These are phyloP conservation scores for Listrodromus nycthemerus DNA, from an alignment of 2,888 invertebrate genomes.

Conservation along the genomic window DNA sequence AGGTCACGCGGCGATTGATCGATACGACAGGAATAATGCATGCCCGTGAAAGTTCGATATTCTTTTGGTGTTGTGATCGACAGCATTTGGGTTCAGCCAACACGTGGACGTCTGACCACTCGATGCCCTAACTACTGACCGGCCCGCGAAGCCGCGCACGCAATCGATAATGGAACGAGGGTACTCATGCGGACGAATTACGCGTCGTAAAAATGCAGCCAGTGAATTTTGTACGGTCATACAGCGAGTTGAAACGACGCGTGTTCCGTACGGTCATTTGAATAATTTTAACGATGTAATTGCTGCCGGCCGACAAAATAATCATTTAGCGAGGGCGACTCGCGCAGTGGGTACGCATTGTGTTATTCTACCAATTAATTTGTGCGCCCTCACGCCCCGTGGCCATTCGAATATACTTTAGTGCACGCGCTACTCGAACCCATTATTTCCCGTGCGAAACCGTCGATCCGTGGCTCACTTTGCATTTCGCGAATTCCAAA, in stretches of 20 bases:
- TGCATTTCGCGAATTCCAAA: slow-evolving; percentile 50
- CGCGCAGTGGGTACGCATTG: slow-evolving; percentile 15
- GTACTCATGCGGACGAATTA: slow-evolving; percentile 29
- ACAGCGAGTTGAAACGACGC: slow-evolving; percentile 43
- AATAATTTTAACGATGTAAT: slow-evolving; percentile 58
- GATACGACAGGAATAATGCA: slow-evolving; percentile 35
- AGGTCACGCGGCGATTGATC: slow-evolving; percentile 51
- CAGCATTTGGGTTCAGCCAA: slow-evolving; percentile 27
- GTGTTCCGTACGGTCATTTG: slow-evolving; percentile 15
- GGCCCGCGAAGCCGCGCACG: slow-evolving; percentile 1
- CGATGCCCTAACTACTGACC: slow-evolving; percentile 52
- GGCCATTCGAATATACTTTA: slow-evolving; percentile 57
- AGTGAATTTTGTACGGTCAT: slow-evolving; percentile 49
- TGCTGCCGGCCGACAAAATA: slow-evolving; percentile 68
- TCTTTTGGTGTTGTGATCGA: slow-evolving; percentile 29
- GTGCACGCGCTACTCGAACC: slow-evolving; percentile 40
- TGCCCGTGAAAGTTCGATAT: slow-evolving; percentile 20
- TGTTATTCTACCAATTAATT: slow-evolving; percentile 56
- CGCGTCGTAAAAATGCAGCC: slow-evolving; percentile 45
- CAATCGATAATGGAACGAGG: slow-evolving; percentile 33
- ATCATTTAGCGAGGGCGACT: slow-evolving; percentile 66
- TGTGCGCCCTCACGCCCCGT: slow-evolving; percentile 28
- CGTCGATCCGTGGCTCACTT: slow-evolving; percentile 35
- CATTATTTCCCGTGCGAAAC: slow-evolving; percentile 54
- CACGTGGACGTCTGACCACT: slow-evolving; percentile 47